Conservation (phyloP, 2,888 invertebrate species). For the Podotricha telesiphe region DNA sequence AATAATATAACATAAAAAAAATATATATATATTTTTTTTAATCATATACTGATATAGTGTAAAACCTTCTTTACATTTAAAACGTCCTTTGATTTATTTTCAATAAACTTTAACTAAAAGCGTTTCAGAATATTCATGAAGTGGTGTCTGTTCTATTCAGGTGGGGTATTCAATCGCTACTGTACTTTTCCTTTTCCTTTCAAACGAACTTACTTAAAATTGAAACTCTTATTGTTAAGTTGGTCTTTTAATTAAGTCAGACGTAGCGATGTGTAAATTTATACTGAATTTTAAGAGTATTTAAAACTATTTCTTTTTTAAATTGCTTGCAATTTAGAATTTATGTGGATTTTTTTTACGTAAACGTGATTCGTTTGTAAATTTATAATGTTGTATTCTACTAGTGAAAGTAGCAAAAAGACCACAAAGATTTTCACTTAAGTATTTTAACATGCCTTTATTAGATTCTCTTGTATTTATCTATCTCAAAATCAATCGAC, state of each 20-base stretch:
- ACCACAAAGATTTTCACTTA: background rate
- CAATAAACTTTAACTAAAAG: slow-evolving; percentile 77
- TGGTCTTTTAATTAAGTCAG: slow-evolving; percentile 48
- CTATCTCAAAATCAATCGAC: no score
- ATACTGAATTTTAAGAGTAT: slow-evolving; percentile 31
- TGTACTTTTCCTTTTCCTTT: slow-evolving; percentile 56
- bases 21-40: background rate
- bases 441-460: background rate
- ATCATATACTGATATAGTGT: slow-evolving; percentile 5
- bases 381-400: background rate
- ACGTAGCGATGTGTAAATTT: slow-evolving; percentile 46
- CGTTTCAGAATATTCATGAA: slow-evolving; percentile 80
- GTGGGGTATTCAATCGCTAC: slow-evolving; percentile 70
- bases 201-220: slow-evolving; percentile 60
- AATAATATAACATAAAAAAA: background rate
- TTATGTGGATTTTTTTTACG: slow-evolving; percentile 3
- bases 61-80: slow-evolving; percentile 34
- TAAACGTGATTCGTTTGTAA: slow-evolving; percentile 12
- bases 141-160: slow-evolving; percentile 77
- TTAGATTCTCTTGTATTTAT: no score
- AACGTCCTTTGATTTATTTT: slow-evolving; percentile 54
- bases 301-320: slow-evolving; percentile 23
- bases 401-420: background rate
- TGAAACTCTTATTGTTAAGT: slow-evolving; percentile 47
- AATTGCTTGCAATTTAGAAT: background rate